Conservation (phyloP, 2,888 invertebrate genomes). For the Cetonia aurata region DNA sequence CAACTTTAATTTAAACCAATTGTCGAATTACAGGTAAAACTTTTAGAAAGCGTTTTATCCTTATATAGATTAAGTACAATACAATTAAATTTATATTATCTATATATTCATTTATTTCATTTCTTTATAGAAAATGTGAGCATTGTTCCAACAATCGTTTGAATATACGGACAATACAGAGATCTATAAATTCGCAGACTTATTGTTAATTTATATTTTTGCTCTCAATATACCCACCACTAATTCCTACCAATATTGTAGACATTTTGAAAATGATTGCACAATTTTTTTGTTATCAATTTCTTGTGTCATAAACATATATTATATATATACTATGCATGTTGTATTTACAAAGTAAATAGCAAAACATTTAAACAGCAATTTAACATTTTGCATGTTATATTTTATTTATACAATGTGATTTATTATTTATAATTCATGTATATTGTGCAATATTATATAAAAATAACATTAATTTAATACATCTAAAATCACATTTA, state of each 20-base stretch:
- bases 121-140: slow-evolving; percentile 23
- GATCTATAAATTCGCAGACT: slow-evolving; percentile 11
- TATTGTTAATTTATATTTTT: background rate
- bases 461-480: slow-evolving; percentile 9
- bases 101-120: slow-evolving; percentile 1
- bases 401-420: slow-evolving; percentile 13
- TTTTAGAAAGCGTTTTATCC: too few relatives aligned
- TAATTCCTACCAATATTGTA: slow-evolving; percentile 17
- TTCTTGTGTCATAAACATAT: slow-evolving; percentile 3
- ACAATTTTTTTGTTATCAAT: background rate
- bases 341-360: slow-evolving; percentile 18
- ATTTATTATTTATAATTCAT: slow-evolving; percentile 20
- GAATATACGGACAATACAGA: slow-evolving; percentile 26
- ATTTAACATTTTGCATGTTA: slow-evolving; percentile 17
- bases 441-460: slow-evolving; percentile 6
- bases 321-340: background rate
- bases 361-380: slow-evolving; percentile 20
- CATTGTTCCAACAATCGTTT: slow-evolving; percentile 15
- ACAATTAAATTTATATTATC: slow-evolving; percentile 11
- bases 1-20: background rate
- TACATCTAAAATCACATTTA: slow-evolving; percentile 31
- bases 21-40: slow-evolving; percentile 1
- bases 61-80: slow-evolving; percentile 34
- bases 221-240: background rate
- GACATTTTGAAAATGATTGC: slow-evolving; percentile 26